Percentiles rank a stretch among this genome's conserved stretches.
These are phyloP conservation scores for Acronicta aceris DNA, from an alignment of 2,888 invertebrate species.

Conservation along the genomic window DNA sequence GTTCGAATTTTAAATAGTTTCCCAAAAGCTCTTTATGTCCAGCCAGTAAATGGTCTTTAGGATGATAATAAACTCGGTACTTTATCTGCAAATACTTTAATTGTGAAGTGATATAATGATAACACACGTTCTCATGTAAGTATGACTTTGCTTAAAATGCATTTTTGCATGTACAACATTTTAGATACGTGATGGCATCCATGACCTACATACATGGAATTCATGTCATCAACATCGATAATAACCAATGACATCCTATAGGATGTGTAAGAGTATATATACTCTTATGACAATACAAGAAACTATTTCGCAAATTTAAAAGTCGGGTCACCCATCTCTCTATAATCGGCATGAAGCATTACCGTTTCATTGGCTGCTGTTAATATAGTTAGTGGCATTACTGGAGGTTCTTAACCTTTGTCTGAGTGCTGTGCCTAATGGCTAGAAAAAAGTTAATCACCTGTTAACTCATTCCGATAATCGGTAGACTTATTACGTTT, in stretches of 20 bases:
- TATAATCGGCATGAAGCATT: constrained; percentile 55
- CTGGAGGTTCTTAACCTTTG: constrained; percentile 64
- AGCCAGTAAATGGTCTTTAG: not conserved
- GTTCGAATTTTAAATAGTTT: constrained; percentile 50
- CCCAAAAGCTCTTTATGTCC: not conserved
- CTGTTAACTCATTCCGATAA: constrained; percentile 52
- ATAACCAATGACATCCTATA: no score
- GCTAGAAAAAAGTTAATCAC: constrained; percentile 59
- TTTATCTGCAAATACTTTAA: no score
- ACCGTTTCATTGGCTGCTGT: constrained; percentile 39
- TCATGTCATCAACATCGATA: constrained; percentile 3
- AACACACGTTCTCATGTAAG: constrained; percentile 14
- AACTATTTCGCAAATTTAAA: constrained; percentile 4
- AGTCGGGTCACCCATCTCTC: constrained; percentile 2
- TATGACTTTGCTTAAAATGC: not conserved
- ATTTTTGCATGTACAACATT: constrained; percentile 13
- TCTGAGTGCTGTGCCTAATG: constrained; percentile 26
- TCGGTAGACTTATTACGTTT: constrained; percentile 27
- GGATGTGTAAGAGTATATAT: no score
- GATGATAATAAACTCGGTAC: no score
- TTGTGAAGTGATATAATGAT: not conserved
- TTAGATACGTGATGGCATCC: constrained; percentile 36
- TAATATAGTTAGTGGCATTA: constrained; percentile 43
- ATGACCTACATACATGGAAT: constrained; percentile 16
- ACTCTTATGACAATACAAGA: not conserved